Evolutionary conservation across 2,888 invertebrate genomes (phyloP), one percentile per base, ranked within the genome.

Genomic region (Rhamnusium bicolor): DNA sequence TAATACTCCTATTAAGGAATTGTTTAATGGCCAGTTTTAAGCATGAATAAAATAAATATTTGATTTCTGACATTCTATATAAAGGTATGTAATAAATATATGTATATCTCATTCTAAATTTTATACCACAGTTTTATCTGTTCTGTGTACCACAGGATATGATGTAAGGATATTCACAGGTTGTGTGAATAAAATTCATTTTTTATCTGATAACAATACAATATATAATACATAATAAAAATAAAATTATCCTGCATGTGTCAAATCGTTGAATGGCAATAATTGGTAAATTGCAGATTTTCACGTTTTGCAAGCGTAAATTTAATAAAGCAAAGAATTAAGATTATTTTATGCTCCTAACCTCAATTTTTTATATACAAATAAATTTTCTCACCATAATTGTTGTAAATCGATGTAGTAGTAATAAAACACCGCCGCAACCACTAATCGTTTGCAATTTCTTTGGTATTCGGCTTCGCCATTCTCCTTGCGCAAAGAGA

Each of bases 341-440:
- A n/a, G 14, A 18, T 32, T 16, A 2, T 53, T 27, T 24, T 18
- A 27, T 32, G 51, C 27, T 21, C 67, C 24, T 56, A 67, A 56
- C 67, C 54, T 54, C 67, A 67, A 67, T 6, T n/a, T 29, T 24
- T 49, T 40, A 19, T 5, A 54, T 56, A 7, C 14, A 46, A 56
- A 56, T 40, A 40, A 32, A 32, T 40, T 61, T 14, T 40, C 69
- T 69, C 16, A 69, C 69, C 69, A 69, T 60, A 27, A 40, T 61
- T 65, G 53, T 65, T 53, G 65, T 53, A 65, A 65, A 65, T 53
- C 65, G 53, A 53, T 32, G 65, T 21, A 65, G 8, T 24, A 18
- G 51, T 53, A 65, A 53, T 19, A 51, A 65, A 65, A 29, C 51
- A 51, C 47, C 63, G 24, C 63, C 63, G 47, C 27, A 12, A 5